phyloP scores from a whole-genome alignment of 2,797 vertebrate species.

The Denticeps clupeoides region DNA sequence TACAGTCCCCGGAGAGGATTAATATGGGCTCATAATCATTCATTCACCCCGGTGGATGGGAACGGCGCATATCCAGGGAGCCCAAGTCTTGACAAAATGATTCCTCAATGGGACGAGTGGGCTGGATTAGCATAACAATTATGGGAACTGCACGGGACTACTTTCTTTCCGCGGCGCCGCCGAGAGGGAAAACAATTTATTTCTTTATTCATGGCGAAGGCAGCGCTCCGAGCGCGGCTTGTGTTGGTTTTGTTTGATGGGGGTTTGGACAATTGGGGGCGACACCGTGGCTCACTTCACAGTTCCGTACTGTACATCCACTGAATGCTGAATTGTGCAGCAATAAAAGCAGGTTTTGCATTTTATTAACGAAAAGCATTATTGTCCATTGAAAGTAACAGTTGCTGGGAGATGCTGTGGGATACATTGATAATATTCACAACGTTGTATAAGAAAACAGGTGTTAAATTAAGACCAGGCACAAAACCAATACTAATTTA shows the following conservation, averaged over 20 bases:
- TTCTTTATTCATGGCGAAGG: constrained; percentile 29
- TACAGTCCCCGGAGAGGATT: constrained; percentile 46
- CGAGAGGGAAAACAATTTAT: constrained; percentile 37
- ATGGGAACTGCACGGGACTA: constrained; percentile 64
- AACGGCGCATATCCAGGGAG: constrained; percentile 48
- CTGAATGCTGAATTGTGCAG: no score
- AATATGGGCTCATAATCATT: constrained; percentile 53
- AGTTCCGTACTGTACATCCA: no score
- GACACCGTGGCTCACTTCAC: no score
- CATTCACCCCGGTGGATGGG: constrained; percentile 57
- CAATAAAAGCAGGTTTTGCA: no score
- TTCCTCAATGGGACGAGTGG: constrained; percentile 67
- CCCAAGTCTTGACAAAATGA: constrained; percentile 66
- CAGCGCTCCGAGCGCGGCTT: constrained; percentile 16
- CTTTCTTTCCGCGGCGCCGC: constrained; percentile 56
- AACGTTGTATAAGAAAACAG: no score
- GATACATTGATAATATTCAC: no score
- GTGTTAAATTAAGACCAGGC: no score
- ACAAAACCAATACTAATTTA: no score
- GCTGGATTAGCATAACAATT: constrained; percentile 68
- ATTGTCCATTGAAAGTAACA: no score
- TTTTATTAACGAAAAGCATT: no score
- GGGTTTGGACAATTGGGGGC: constrained; percentile 9
- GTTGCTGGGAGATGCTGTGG: no score
- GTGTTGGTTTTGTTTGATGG: constrained; percentile 23